These are phyloP conservation scores for Rhea pennata DNA, from an alignment of 2,113 vertebrate genomes.

Conservation along the genomic window DNA sequence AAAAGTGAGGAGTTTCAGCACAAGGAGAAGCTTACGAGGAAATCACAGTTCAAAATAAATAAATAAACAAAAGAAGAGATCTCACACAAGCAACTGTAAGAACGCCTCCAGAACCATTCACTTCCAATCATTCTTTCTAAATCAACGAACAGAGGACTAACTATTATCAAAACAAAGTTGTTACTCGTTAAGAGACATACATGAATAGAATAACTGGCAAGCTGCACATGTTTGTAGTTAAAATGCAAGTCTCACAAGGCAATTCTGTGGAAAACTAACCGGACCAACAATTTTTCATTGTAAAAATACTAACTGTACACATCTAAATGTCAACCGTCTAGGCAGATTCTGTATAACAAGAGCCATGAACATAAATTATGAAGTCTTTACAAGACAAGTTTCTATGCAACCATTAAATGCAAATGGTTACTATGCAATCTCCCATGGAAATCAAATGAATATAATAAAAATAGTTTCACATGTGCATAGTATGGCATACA, in stretches of 20 bases:
- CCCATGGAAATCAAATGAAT: slow-evolving; percentile 37
- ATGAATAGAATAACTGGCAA: background rate
- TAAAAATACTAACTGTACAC: background rate
- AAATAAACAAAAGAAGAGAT: background rate
- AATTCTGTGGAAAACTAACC: background rate
- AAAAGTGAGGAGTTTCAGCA: background rate
- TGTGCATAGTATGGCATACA: slow-evolving; percentile 51
- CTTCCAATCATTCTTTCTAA: background rate
- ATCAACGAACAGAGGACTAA: background rate
- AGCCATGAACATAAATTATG: rapidly evolving
- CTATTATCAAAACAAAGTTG: background rate
- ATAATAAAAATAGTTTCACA: slow-evolving; percentile 48
- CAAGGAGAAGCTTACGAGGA: background rate
- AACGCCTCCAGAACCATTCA: background rate
- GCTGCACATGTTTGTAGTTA: background rate
- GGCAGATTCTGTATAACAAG: background rate
- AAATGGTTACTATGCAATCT: slow-evolving; percentile 37
- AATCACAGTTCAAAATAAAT: background rate
- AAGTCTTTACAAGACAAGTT: background rate
- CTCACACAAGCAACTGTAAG: background rate
- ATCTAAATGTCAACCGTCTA: background rate
- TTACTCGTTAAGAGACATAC: background rate
- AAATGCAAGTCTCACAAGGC: background rate
- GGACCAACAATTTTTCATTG: background rate
- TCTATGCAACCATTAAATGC: background rate